Conservation (phyloP, 2,888 invertebrate species). For the Epinotia nisella region DNA sequence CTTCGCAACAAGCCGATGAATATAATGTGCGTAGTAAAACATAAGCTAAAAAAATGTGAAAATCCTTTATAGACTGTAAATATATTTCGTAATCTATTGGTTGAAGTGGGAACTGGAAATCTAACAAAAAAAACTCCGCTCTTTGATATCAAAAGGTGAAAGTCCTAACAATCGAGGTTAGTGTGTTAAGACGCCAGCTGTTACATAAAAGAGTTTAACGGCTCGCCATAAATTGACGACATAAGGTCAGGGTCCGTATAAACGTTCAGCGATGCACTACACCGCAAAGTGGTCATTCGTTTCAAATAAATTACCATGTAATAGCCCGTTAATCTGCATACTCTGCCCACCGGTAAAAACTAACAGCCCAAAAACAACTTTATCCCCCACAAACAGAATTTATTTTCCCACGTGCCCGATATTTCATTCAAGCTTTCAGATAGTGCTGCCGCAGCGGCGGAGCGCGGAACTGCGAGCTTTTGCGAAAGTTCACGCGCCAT, state of each 20-base stretch:
- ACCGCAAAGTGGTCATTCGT: conserved; percentile 85
- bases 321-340: conserved; percentile 84
- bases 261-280: conserved; percentile 82
- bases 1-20: no score
- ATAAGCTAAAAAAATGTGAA: no score
- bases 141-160: conserved; percentile 62
- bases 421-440: conserved; percentile 78
- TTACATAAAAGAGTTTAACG: conserved; percentile 81
- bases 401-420: conserved; percentile 51
- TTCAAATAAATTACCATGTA: conserved; percentile 85
- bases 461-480: conserved; percentile 71
- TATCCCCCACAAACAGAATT: conserved; percentile 54
- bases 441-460: conserved; percentile 65
- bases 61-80: no score
- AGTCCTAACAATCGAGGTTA: conserved; percentile 74
- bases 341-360: conserved; percentile 63
- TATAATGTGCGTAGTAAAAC: no score
- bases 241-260: conserved; percentile 84
- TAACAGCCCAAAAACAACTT: conserved; percentile 62
- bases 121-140: background rate
- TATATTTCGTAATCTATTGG: no score
- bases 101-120: background rate
- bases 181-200: conserved; percentile 74
- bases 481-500: conserved; percentile 69
- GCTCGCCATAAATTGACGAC: conserved; percentile 82